Evolutionary conservation across 1,140 invertebrate species (phyloP), one percentile per base, ranked within the genome.

Genomic region (Drosophila pseudoananassae): DNA sequence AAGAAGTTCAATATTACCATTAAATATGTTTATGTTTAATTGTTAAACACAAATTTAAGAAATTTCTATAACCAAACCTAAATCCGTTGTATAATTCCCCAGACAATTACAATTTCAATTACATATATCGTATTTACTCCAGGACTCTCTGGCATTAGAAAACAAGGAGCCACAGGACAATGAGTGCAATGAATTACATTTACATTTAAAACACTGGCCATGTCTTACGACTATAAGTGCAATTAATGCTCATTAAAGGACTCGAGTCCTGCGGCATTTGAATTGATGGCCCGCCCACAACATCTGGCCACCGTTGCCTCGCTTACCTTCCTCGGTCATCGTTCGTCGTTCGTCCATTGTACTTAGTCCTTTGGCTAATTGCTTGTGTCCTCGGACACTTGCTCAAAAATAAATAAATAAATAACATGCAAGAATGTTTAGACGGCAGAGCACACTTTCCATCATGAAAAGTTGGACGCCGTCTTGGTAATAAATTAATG

Each of bases 201-300:
- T 38, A 69, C 29, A 71, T 46, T 60, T 38, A 57, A 69, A 12
- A 27, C 23, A n/a, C 31, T 1, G 52, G 15, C 29, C 55, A 50
- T 29, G 45, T 25, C 15, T 14, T 43, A 23, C 17, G 31, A 49
- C 45, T 23, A 52, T 59, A 51, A 72, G 60, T 71, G 69, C 69
- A 72, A 72, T 72, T 71, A 72, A 72, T 71, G 66, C 66, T 72
- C 69, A 72, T 73, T 72, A 73, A 58, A 38, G 51, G 38, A 43
- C 9, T 10, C 9, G 20, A 9, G 50, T 54, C 70, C 14, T 38
- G 14, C 9, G 55, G 57, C 70, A 47, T 50, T 73, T 72, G 68
- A 61, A 73, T 73, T 72, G 66, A 72, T 73, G 57, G 70, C 56
- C 15, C 10, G 52, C 53, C 46, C 45, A 43, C 14, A 14, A 17